Evolutionary conservation across 2,113 vertebrate species (phyloP).

Genomic region (Muntiacus reevesi): DNA sequence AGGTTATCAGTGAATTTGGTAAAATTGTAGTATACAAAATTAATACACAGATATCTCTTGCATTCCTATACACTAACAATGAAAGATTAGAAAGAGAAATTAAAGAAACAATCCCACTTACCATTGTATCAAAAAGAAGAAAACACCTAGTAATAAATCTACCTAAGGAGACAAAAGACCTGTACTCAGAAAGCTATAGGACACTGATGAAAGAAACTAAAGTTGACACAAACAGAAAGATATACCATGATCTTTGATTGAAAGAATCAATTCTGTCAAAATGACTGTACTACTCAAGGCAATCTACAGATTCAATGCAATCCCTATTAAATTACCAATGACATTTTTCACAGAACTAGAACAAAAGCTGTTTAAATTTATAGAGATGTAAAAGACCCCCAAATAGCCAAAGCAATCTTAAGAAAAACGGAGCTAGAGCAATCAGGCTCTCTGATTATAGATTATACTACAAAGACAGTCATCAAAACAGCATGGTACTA

Average conservation of each 20-base stretch:
- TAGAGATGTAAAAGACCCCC: neutral
- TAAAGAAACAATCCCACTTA: neutral
- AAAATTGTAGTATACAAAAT: neutral
- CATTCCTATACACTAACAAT: neutral
- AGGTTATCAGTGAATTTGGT: neutral
- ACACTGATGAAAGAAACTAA: neutral
- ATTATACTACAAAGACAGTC: neutral
- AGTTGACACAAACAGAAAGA: neutral
- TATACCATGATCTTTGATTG: neutral
- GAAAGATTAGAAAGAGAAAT: neutral
- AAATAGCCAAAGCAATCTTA: neutral
- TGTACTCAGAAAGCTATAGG: neutral
- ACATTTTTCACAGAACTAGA: neutral
- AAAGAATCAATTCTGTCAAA: neutral
- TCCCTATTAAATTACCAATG: neutral
- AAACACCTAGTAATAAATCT: neutral
- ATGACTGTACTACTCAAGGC: neutral
- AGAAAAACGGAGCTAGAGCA: neutral
- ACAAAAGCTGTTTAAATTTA: neutral
- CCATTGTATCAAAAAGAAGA: neutral
- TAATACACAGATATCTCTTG: neutral
- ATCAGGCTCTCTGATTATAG: neutral
- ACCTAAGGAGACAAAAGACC: neutral
- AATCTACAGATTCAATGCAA: neutral
- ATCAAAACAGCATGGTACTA: neutral